phyloP scores from a whole-genome alignment of 2,888 invertebrate species.

The Apotomis betuletana region DNA sequence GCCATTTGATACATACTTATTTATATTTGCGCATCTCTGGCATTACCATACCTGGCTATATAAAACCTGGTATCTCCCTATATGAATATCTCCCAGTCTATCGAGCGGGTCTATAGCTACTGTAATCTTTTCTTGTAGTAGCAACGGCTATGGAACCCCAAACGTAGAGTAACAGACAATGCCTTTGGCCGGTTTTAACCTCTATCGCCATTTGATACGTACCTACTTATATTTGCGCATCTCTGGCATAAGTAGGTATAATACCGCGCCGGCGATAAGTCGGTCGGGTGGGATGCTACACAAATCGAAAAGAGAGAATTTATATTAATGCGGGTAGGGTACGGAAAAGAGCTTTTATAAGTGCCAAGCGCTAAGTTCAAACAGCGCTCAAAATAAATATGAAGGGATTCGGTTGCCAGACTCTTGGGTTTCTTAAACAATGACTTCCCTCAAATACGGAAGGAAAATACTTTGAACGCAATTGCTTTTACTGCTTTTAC shows the following conservation, averaged over 20 bases:
- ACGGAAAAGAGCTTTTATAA: constrained; percentile 49
- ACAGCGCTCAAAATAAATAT: constrained; percentile 42
- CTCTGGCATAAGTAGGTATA: constrained; percentile 25
- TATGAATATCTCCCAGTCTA: no score
- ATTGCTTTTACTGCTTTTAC: background rate
- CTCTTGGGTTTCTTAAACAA: constrained; percentile 19
- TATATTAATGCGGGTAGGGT: constrained; percentile 52
- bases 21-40: constrained; percentile 4
- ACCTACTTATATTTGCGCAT: constrained; percentile 6
- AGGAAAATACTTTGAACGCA: background rate
- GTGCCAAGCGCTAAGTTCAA: constrained; percentile 41
- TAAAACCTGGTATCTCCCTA: no score
- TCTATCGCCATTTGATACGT: constrained; percentile 1
- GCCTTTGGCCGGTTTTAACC: background rate
- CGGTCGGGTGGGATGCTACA: constrained; percentile 48
- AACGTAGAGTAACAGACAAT: background rate
- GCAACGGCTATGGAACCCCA: no score
- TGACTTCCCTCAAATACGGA: background rate
- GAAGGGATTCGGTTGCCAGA: constrained; percentile 22
- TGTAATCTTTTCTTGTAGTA: no score
- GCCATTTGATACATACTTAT: constrained; percentile 1
- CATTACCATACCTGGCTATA: background rate
- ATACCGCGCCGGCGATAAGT: constrained; percentile 43
- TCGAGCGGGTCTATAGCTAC: no score
- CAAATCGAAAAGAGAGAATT: constrained; percentile 56